Base-by-base conservation (phyloP, 2,113 vertebrate genomes). In the Astatoreochromis straeleni region DNA sequence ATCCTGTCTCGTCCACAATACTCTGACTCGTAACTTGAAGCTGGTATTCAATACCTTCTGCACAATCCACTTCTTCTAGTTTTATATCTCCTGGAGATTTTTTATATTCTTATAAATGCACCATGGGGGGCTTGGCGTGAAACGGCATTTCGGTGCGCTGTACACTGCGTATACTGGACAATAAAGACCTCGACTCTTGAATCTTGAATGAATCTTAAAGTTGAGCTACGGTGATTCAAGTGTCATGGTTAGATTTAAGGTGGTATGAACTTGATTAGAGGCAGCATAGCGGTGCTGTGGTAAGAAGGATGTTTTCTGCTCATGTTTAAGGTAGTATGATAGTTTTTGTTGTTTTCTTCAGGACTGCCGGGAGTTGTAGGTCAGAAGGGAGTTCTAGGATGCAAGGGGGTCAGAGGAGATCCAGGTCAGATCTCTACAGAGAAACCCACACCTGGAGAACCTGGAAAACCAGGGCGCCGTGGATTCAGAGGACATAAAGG, bases 401-500 rank as follows among this genome's bases (percentile, higher is more conserved):
- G 3, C 80, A 94, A 85, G 88, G 98, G 96, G 19, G 83, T 91
- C 3, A 94, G 68, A 93, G 96, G 96, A 88, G 91, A 94, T 5
- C 90, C 88, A 6, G 95, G 96, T 80, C 55, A 14, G 7, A 7
- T 26, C 9, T 78, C 54, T 40, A 29, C 4, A 14, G 49, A 78
- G 1, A 7, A 1, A 29, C 55, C 57, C 4, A 51, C 31, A 45
- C 89, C 65, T 21, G 96, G 96, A 84, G 92, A 96, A 88, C 93
- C 94, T 35, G 96, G 96, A 57, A 96, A 95, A 93, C 89, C 54
- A 9, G 96, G 96, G 31, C 6, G 0, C 0, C 73, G 19, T 1
- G 96, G 96, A 80, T 19, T 45, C 17, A 83, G 31, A 82, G 96
- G 96, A 6, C 14, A 2, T 1, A 93, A 86, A 60, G 96, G 96